Base-by-base conservation (phyloP, 2,113 vertebrate species). In the Engystomops pustulosus region DNA sequence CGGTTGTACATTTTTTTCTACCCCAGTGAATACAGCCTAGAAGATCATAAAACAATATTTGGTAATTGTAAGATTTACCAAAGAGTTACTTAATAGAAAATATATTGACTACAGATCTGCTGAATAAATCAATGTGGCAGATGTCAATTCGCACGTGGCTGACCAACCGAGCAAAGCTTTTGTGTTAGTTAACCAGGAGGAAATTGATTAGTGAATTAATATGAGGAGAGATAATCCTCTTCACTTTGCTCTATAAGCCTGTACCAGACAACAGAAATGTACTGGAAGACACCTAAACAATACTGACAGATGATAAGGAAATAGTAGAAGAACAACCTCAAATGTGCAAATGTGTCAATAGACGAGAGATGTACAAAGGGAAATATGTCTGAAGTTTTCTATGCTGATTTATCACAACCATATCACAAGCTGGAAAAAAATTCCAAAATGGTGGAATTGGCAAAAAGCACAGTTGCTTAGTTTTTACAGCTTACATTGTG, bases 161-260 rank as follows among this genome's bases (percentile, higher is more conserved):
- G 65, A 51, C 49, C 23, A 27, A 30, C 34, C 3, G 30, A 25
- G n/a, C 49, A 58, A 11, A 53, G 38, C 18, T 69, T 38, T 69
- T 30, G 9, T 68, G 25, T 27, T 51, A 49, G 32, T 27, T 27
- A 81, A 41, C 67, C 23, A 58, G 30, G 72, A 55, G 36, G 8
- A 81, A 81, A 55, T 38, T 27, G 49, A 81, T 71, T 34, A 34
- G 49, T 55, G 47, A 58, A 81, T 82, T 58, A 72, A 82, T 72
- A 82, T 72, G 58, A 81, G 23, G 44, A 69, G 36, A 60, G 51
- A 44, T 55, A 82, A 82, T 38, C 32, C 51, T 30, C 14, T 72
- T 36, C 7, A 51, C 45, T 44, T 72, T 55, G 68, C 36, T 82
- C 80, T 60, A 8, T 65, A 79, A 79, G 36, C 44, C 25, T 44